Base-by-base conservation (phyloP, 2,888 invertebrate species). In the Cheilosia urbana region DNA sequence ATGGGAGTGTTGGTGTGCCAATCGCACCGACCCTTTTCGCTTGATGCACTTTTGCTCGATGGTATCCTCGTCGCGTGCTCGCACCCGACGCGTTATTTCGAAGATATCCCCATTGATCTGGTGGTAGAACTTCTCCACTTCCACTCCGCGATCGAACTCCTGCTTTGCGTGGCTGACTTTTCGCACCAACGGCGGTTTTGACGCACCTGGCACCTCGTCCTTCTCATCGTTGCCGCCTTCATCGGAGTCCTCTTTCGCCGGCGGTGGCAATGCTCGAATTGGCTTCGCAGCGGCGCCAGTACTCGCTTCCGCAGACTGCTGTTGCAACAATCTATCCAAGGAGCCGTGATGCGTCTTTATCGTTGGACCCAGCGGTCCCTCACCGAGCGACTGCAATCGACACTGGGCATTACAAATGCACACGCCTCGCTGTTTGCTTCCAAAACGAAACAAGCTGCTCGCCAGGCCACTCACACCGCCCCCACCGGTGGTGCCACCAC, bases 51-150 rank as follows among this genome's bases (percentile, higher is more conserved):
- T 91, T 69, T 92, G 92, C 83, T 92, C 92, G 78, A 92, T 91
- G 6, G 91, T 92, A 34, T 92, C 92, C 78, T 92, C 92, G 62
- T 92, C 91, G 13, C 90, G 89, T 1, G 92, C 91, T 13, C 91
- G 88, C 21, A 92, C 92, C 0, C 92, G 87, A 0, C 92, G 88
- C 7, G 91, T 92, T 49, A 92, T 92, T 87, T 92, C 92, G 77
- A 92, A 92, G 49, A 92, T 91, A 55, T 92, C 92, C 2, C 92
- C 92, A 55, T 92, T 92, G 69, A 92, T 92, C 87, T 92, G 92
- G 82, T 92, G 92, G 87, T 92, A 92, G 84, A 92, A 92, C 80
- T 92, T 92, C 71, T 92, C 92, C n/a, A 92, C 91, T 76, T 91
- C 91, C 1, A 92, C 92, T 17, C 92, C 92, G 4, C 91, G 91